phyloP scores from a whole-genome alignment of 2,797 vertebrate species.

The Crenuchus spilurus region DNA sequence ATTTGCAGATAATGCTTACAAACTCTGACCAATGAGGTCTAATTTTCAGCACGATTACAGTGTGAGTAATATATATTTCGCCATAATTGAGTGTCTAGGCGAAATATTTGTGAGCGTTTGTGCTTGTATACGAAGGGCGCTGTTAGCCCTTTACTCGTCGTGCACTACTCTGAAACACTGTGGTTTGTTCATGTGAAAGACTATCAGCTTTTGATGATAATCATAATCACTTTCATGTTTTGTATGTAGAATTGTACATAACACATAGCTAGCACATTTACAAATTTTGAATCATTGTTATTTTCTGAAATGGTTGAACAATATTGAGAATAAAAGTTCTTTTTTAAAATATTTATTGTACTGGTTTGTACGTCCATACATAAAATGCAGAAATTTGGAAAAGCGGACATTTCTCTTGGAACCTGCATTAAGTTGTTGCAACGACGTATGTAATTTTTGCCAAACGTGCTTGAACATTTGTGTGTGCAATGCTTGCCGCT shows the following conservation, averaged over 20 bases:
- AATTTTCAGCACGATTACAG: neutral
- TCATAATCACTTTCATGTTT: slow-evolving; percentile 55
- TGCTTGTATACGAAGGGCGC: slow-evolving; percentile 14
- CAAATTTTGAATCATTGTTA: slow-evolving; percentile 54
- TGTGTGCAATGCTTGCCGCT: neutral
- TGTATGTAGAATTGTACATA: slow-evolving; percentile 58
- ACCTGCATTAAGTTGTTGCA: neutral
- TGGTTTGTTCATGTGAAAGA: slow-evolving; percentile 33
- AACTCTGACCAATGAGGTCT: neutral
- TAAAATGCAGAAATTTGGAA: neutral
- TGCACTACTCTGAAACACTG: slow-evolving; percentile 43
- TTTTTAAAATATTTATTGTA: slow-evolving; percentile 22
- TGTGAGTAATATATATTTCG: neutral
- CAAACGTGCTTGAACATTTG: too few species aligned
- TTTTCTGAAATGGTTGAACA: slow-evolving; percentile 65
- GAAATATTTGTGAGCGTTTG: slow-evolving; percentile 11
- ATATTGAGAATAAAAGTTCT: slow-evolving; percentile 46
- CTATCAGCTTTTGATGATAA: slow-evolving; percentile 49
- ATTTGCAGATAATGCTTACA: neutral
- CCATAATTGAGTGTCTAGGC: slow-evolving; percentile 9
- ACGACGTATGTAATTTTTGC: neutral
- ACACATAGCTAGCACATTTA: slow-evolving; percentile 52
- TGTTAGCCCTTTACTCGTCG: slow-evolving; percentile 14
- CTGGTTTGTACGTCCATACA: neutral
- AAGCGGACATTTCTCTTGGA: neutral